Percentiles rank a stretch among this genome's conserved stretches.
phyloP scores from a whole-genome alignment of 2,888 invertebrate genomes.

The Mythimna impura region DNA sequence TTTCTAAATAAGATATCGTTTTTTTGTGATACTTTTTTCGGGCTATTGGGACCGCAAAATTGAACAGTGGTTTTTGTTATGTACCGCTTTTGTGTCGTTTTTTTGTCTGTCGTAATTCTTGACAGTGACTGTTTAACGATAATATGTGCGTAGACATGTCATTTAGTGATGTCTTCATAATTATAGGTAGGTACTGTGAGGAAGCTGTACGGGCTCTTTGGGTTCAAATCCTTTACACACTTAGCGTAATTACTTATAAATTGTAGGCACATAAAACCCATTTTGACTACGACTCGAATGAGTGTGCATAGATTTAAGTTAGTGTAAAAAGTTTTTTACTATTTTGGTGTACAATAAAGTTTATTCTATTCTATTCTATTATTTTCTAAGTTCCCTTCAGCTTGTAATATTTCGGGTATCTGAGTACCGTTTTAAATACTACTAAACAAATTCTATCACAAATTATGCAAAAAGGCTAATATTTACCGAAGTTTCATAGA shows the following conservation, averaged over 20 bases:
- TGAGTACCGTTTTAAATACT: not conserved
- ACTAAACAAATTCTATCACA: not conserved
- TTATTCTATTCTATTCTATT: too few species aligned
- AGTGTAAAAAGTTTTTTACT: too few species aligned
- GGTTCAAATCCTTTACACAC: not conserved
- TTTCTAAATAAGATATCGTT: slow-evolving; percentile 33
- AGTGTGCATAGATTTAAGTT: not conserved
- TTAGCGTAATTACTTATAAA: not conserved
- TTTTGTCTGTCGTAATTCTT: not conserved
- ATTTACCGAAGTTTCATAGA: not conserved
- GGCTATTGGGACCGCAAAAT: not conserved
- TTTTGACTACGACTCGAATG: not conserved
- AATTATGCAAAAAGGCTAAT: not conserved
- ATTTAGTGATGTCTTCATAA: not conserved
- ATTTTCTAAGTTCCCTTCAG: too few species aligned
- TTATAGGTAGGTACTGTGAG: not conserved
- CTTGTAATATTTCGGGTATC: not conserved
- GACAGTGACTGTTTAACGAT: not conserved
- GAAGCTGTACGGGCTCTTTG: not conserved
- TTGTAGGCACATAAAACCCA: too few species aligned
- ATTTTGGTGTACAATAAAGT: too few species aligned
- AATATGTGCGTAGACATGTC: not conserved
- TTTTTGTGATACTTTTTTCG: not conserved
- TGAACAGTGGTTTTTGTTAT: slow-evolving; percentile 3
- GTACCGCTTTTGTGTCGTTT: not conserved